Conservation (phyloP, 1,140 invertebrate genomes). For the Procambarus virginalis region DNA sequence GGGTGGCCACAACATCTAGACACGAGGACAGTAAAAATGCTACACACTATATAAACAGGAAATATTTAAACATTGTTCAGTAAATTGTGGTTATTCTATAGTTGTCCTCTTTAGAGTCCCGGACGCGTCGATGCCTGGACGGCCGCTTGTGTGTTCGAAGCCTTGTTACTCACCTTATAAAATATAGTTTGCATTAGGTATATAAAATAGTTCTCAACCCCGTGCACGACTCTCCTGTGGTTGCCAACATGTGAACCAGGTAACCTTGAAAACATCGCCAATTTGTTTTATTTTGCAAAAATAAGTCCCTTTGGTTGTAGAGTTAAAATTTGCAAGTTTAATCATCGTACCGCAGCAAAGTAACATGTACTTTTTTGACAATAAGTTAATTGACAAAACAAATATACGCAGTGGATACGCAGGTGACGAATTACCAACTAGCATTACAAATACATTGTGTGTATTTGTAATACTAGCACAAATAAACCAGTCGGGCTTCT, state of each 20-base stretch:
- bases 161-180: background rate
- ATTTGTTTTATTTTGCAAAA: too few species aligned
- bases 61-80: background rate
- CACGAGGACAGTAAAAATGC: slow-evolving; percentile 39
- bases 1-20: slow-evolving; percentile 38
- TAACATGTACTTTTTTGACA: too few species aligned
- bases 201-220: background rate
- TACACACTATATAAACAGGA: slow-evolving; percentile 19
- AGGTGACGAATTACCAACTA: too few species aligned
- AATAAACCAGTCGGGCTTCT: background rate
- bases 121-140: background rate
- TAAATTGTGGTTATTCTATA: background rate
- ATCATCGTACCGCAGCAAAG: too few species aligned
- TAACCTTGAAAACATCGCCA: too few species aligned
- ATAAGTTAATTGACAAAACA: too few species aligned
- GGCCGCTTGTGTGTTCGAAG: background rate
- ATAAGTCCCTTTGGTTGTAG: too few species aligned
- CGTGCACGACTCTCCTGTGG: background rate
- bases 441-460: too few species aligned
- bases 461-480: too few species aligned
- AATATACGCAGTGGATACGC: too few species aligned
- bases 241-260: background rate
- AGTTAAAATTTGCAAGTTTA: too few species aligned
- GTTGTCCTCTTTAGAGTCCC: slow-evolving; percentile 6
- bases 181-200: slow-evolving; percentile 17